Conservation (phyloP, 1,140 invertebrate genomes). For the Bombyx mandarina region DNA sequence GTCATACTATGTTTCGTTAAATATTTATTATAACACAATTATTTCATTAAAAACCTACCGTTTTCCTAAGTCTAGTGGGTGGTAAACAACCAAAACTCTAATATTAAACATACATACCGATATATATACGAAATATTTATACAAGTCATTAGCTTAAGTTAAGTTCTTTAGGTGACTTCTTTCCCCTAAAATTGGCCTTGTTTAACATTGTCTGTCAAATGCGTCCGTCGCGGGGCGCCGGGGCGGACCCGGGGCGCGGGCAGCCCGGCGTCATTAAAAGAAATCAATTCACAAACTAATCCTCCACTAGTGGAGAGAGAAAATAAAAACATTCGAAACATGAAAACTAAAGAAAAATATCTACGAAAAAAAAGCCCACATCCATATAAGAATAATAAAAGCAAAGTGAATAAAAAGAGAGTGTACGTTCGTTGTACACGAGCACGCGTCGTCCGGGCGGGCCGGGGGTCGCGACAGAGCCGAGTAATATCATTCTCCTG, state of each 20-base stretch:
- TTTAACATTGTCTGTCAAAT: slow-evolving; percentile 58
- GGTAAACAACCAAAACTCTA: slow-evolving; percentile 69
- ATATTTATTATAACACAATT: slow-evolving; percentile 63
- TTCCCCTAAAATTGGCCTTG: slow-evolving; percentile 62
- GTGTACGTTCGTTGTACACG: slow-evolving; percentile 29
- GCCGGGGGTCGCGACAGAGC: slow-evolving; percentile 37
- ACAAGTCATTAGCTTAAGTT: slow-evolving; percentile 70
- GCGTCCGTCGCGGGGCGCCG: slow-evolving; percentile 16
- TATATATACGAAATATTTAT: slow-evolving; percentile 70
- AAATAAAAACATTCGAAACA: slow-evolving; percentile 14
- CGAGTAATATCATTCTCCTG: slow-evolving; percentile 17
- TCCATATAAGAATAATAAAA: slow-evolving; percentile 57
- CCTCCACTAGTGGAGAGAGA: slow-evolving; percentile 4
- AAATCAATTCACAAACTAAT: slow-evolving; percentile 45
- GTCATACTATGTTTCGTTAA: slow-evolving; percentile 65
- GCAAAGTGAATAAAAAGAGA: slow-evolving; percentile 37
- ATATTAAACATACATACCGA: slow-evolving; percentile 70
- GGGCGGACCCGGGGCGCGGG: too few species aligned
- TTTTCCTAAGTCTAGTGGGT: slow-evolving; percentile 67
- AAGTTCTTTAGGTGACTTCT: slow-evolving; percentile 57
- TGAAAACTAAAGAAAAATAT: neutral
- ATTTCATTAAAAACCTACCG: slow-evolving; percentile 64
- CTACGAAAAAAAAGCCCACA: slow-evolving; percentile 48
- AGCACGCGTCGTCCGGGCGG: neutral
- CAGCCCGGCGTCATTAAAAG: slow-evolving; percentile 47